Base-by-base conservation (phyloP, 2,797 vertebrate genomes). In the Silurus lanzhouensis region DNA sequence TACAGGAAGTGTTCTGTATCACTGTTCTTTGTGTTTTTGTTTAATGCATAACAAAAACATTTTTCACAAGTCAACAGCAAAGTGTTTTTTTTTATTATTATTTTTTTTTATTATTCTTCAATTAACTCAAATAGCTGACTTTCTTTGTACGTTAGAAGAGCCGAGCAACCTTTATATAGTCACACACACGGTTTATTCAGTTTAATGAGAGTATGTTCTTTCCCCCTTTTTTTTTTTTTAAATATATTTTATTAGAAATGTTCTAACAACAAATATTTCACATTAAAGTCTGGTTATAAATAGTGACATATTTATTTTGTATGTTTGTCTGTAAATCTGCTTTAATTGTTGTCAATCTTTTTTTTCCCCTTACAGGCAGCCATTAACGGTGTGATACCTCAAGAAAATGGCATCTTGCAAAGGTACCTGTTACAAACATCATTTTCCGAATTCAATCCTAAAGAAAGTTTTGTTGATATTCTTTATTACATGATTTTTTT, bases 301-400 rank as follows among this genome's bases (percentile, higher is more conserved):
- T 5, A 27, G n/a, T 52, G 22, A 27, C 6, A 8, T 19, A 38
- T 57, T 64, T 68, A 77, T 20, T 78, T 66, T 38, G 19, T 9
- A 19, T 58, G 14, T 0, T 70, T 60, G 7, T 38, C 15, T 81
- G 17, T 55, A 81, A 66, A 52, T 67, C 7, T 22, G 12, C 2
- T 55, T 14, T 22, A 38, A 17, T 22, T 15, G 13, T 31, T 66
- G 27, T 38, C 81, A 64, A 76, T 76, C 6, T 82, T 58, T 81
- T 66, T 89, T 89, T 87, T 91, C 87, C 81, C 85, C 93, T 90
- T 94, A 83, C 94, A 99, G 98, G 98, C 98, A 93, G 98, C 98
- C 94, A 99, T 99, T 94, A 99, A 99, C 93, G 98, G 98, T 91
- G 97, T 99, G 90, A 99, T 99, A 94, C 98, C 98, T 90, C 98